Evolutionary conservation across 2,797 vertebrate species (phyloP).

Genomic region (Pempheris klunzingeri): DNA sequence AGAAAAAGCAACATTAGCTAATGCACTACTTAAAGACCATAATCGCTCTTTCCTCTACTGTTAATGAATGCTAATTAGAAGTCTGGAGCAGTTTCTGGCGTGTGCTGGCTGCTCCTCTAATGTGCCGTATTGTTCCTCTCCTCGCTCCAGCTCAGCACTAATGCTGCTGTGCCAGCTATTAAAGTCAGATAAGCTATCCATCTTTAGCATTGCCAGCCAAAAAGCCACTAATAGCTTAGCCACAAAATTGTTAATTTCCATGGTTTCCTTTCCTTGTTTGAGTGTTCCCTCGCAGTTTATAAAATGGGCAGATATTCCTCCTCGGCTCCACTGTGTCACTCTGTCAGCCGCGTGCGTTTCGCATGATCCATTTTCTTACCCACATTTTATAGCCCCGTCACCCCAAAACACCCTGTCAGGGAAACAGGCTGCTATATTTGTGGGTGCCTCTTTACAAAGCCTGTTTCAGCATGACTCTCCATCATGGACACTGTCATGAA

Average conservation of each 20-base stretch:
- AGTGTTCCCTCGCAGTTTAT: conserved; percentile 51
- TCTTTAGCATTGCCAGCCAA: conserved; percentile 84
- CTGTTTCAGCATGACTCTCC: conserved; percentile 47
- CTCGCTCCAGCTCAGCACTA: conserved; percentile 83
- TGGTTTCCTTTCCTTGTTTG: conserved; percentile 72
- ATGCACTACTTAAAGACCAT: conserved; percentile 89
- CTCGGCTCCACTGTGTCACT: conserved; percentile 39
- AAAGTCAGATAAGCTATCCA: conserved; percentile 87
- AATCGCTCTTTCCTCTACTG: conserved; percentile 87
- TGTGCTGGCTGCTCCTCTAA: conserved; percentile 86
- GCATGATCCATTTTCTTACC: conserved; percentile 41
- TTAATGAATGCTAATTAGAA: conserved; percentile 91
- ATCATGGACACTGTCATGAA: conserved; percentile 42
- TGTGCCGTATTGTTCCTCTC: conserved; percentile 85
- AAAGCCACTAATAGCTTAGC: conserved; percentile 83
- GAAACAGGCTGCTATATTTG: conserved; percentile 49
- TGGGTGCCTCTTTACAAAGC: conserved; percentile 46
- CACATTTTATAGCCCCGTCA: conserved; percentile 43
- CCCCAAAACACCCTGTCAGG: conserved; percentile 58
- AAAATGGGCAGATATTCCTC: conserved; percentile 53
- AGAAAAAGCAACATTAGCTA: conserved; percentile 87
- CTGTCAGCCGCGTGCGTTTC: conserved; percentile 33
- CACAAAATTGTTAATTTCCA: conserved; percentile 84
- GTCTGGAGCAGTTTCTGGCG: conserved; percentile 81
- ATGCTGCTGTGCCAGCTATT: conserved; percentile 86